Evolutionary conservation across 2,888 invertebrate species (phyloP).

Genomic region (Pecten maximus): DNA sequence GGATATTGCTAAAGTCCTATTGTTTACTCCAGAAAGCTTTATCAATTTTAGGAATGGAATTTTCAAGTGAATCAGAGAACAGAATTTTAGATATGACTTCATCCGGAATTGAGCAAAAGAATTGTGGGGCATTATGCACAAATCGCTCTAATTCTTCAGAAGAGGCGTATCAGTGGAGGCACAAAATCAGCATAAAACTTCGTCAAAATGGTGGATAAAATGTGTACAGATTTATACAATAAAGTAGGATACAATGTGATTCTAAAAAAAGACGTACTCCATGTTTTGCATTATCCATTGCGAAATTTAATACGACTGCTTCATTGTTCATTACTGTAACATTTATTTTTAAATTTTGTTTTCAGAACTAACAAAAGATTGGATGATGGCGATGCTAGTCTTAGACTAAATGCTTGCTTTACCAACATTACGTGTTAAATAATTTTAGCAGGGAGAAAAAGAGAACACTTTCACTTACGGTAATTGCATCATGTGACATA

Average conservation of each 20-base stretch:
- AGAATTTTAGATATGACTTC: not conserved
- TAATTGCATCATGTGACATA: too few species aligned
- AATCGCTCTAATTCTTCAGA: not conserved
- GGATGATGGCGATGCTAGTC: too few species aligned
- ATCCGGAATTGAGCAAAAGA: not conserved
- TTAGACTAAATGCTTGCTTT: too few species aligned
- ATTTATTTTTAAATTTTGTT: too few species aligned
- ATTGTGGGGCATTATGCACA: not conserved
- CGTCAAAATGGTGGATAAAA: not conserved
- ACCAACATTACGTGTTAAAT: too few species aligned
- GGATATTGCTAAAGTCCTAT: slow-evolving; percentile 58
- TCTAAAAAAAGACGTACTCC: not conserved
- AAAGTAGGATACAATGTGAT: not conserved
- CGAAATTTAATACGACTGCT: not conserved
- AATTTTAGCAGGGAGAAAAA: too few species aligned
- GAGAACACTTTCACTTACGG: too few species aligned
- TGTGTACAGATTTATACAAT: not conserved
- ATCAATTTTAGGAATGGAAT: slow-evolving; percentile 55
- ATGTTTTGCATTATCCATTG: not conserved
- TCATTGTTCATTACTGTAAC: too few species aligned
- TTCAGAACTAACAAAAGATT: too few species aligned
- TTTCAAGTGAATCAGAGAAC: slow-evolving; percentile 43
- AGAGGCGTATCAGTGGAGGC: not conserved
- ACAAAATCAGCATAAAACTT: not conserved
- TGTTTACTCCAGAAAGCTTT: slow-evolving; percentile 53